Evolutionary conservation across 2,888 invertebrate species (phyloP).

Genomic region (Bursaphelenchus okinawaensis): DNA sequence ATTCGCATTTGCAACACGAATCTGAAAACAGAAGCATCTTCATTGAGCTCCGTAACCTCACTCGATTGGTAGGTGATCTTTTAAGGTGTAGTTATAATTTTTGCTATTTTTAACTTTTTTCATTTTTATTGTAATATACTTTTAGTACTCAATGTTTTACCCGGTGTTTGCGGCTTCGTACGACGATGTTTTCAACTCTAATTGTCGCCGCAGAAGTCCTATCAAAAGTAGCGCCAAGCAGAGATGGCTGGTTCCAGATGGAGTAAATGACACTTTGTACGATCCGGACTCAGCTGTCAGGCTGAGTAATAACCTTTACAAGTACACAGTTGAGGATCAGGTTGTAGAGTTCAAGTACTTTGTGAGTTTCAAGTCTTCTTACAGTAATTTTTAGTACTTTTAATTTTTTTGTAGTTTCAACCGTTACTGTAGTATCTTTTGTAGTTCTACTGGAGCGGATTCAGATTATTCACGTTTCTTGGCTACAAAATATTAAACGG

Average conservation of each 20-base stretch:
- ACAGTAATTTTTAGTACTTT: no score
- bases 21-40: neutral
- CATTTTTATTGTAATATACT: neutral
- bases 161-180: neutral
- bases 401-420: neutral
- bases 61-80: neutral
- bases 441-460: constrained; percentile 11
- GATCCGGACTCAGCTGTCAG: neutral
- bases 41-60: constrained; percentile 3
- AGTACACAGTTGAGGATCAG: neutral
- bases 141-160: constrained; percentile 4
- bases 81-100: neutral
- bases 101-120: neutral
- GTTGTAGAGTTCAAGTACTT: constrained; percentile 4
- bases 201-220: neutral
- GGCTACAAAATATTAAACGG: constrained; percentile 8
- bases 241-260: constrained; percentile 10
- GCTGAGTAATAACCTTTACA: neutral
- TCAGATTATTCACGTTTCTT: constrained; percentile 1
- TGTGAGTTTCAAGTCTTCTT: constrained; percentile 7
- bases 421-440: no score
- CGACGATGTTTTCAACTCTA: constrained; percentile 7
- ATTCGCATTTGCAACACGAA: neutral
- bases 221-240: neutral
- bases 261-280: constrained; percentile 5